Percentiles rank a stretch among this genome's conserved stretches.
phyloP scores from a whole-genome alignment of 2,888 invertebrate genomes.

The Aelia acuminata region DNA sequence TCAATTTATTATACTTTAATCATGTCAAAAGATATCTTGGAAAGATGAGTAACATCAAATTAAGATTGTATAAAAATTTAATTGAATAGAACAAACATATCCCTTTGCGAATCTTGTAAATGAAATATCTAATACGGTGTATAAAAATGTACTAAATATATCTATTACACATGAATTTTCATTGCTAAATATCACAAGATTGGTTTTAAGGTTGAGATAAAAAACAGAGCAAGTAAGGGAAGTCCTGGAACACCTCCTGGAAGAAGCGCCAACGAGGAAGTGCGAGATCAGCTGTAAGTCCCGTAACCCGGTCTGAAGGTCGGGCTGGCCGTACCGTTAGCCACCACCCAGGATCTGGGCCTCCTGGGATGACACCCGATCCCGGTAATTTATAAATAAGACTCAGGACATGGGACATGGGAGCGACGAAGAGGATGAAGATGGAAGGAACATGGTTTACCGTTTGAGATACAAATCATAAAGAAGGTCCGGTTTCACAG shows the following conservation, averaged over 20 bases:
- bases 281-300: slow-evolving; percentile 33
- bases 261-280: slow-evolving; percentile 13
- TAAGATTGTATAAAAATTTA: no score
- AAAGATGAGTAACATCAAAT: no score
- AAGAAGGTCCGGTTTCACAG: no score
- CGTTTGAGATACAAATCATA: not conserved
- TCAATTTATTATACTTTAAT: no score
- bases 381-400: not conserved
- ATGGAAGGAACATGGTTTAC: not conserved
- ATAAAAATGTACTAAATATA: no score
- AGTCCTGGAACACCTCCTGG: not conserved
- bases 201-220: not conserved
- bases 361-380: slow-evolving; percentile 1
- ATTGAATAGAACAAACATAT: no score
- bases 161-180: no score
- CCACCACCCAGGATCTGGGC: not conserved
- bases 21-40: no score
- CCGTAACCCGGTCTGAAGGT: slow-evolving; percentile 37
- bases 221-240: not conserved
- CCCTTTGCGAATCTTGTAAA: no score
- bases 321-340: slow-evolving; percentile 17
- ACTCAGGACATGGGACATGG: not conserved
- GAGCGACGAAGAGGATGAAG: not conserved
- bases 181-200: no score
- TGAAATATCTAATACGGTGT: no score